Conservation (phyloP, 2,888 invertebrate genomes). For the Parnassius mnemosyne region DNA sequence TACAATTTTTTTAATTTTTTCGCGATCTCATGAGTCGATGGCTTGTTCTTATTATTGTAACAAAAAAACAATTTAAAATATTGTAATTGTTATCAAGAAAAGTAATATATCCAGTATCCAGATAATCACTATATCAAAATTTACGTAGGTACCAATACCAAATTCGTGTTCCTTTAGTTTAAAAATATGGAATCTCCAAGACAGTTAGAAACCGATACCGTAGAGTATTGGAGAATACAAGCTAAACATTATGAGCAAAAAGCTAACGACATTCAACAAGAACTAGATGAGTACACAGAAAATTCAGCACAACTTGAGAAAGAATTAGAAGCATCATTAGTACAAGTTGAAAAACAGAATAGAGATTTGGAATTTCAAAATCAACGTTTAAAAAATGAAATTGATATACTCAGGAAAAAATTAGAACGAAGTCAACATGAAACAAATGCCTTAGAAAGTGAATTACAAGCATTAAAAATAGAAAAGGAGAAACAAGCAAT, state of each 20-base stretch:
- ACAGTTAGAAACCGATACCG: slow-evolving; percentile 60
- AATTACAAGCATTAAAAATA: slow-evolving; percentile 83
- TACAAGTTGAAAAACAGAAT: slow-evolving; percentile 93
- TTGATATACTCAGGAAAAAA: slow-evolving; percentile 88
- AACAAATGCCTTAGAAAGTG: slow-evolving; percentile 85
- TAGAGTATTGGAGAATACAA: slow-evolving; percentile 85
- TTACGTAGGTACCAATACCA: background rate
- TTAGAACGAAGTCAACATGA: slow-evolving; percentile 87
- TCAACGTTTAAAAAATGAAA: slow-evolving; percentile 89
- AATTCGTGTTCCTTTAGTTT: slow-evolving; percentile 31
- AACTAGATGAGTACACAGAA: slow-evolving; percentile 95
- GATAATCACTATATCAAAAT: slow-evolving; percentile 4
- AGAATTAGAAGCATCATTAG: slow-evolving; percentile 95
- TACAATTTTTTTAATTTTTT: too few relatives aligned
- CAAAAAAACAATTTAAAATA: slow-evolving; percentile 29
- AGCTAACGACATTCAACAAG: slow-evolving; percentile 90
- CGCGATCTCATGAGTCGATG: too few relatives aligned
- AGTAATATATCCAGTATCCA: background rate
- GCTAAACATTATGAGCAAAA: slow-evolving; percentile 85
- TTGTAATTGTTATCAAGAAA: slow-evolving; percentile 1
- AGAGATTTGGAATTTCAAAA: slow-evolving; percentile 90
- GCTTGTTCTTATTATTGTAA: slow-evolving; percentile 40
- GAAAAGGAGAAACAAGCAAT: slow-evolving; percentile 87
- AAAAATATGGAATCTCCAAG: slow-evolving; percentile 67
- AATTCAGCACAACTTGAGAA: slow-evolving; percentile 95